phyloP scores from a whole-genome alignment of 2,113 vertebrate species.

The Coregonus clupeaformis region DNA sequence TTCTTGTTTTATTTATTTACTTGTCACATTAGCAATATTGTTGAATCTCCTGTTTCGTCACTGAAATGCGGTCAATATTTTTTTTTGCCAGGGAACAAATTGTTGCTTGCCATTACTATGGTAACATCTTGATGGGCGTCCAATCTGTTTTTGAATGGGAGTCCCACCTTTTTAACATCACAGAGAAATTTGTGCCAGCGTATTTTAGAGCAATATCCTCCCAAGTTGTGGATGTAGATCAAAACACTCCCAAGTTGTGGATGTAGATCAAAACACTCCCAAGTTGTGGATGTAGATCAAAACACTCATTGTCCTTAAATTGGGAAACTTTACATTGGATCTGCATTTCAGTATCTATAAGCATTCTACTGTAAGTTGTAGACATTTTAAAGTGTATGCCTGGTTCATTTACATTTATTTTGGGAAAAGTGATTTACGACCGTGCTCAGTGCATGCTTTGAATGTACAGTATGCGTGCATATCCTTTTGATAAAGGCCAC shows the following conservation, averaged over 20 bases:
- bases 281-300: too few relatives aligned
- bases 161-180: slow-evolving; percentile 32
- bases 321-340: too few relatives aligned
- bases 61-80: too few relatives aligned
- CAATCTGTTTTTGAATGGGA: slow-evolving; percentile 47
- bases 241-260: too few relatives aligned
- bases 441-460: not conserved
- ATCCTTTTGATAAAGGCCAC: not conserved
- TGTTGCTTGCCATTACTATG: slow-evolving; percentile 62
- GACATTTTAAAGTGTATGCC: not conserved
- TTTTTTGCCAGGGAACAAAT: not conserved
- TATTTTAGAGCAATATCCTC: slow-evolving; percentile 12
- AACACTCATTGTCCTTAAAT: not conserved
- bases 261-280: too few relatives aligned
- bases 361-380: not conserved
- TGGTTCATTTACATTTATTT: not conserved
- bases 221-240: too few relatives aligned
- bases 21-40: slow-evolving; percentile 8
- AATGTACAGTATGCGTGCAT: not conserved
- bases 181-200: slow-evolving; percentile 26
- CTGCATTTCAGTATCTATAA: too few relatives aligned
- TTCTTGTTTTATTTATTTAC: not conserved
- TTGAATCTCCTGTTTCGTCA: too few relatives aligned
- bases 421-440: too few relatives aligned
- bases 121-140: slow-evolving; percentile 56